Evolutionary conservation across 2,888 invertebrate species (phyloP).

Genomic region (Diarsia rubi): DNA sequence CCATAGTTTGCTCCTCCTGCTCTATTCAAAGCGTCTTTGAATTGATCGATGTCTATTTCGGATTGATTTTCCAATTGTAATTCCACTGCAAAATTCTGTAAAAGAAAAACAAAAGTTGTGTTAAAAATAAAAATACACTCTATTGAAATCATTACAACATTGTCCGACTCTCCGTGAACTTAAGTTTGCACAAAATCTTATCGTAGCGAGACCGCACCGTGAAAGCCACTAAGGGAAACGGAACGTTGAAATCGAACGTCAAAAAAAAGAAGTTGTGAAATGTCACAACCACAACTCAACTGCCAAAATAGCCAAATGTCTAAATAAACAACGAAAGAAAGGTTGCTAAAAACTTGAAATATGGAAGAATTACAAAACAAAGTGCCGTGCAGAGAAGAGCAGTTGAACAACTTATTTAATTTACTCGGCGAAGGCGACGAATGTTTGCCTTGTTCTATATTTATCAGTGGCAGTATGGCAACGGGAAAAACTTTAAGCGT

Average conservation of each 20-base stretch:
- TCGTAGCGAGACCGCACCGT: conserved; percentile 68
- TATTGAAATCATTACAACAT: neutral
- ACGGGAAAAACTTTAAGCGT: conserved; percentile 95
- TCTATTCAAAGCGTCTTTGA: conserved; percentile 93
- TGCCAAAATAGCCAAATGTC: conserved; percentile 50
- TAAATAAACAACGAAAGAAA: conserved; percentile 34
- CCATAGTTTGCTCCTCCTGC: conserved; percentile 96
- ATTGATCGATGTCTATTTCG: conserved; percentile 93
- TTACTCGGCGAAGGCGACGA: conserved; percentile 91
- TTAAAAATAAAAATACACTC: conserved; percentile 11
- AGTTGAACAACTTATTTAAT: conserved; percentile 87
- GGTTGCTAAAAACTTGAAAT: conserved; percentile 22
- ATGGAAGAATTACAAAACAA: conserved; percentile 89
- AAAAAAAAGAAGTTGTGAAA: conserved; percentile 7
- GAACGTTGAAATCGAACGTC: conserved; percentile 58
- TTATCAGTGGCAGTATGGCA: conserved; percentile 95
- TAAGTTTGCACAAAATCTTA: conserved; percentile 32
- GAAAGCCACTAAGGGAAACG: conserved; percentile 50
- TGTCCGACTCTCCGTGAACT: neutral
- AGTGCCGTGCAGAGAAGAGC: conserved; percentile 88
- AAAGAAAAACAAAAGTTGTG: conserved; percentile 51
- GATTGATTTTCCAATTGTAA: conserved; percentile 93
- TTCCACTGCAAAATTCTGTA: conserved; percentile 95
- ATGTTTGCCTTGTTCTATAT: conserved; percentile 93
- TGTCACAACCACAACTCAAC: conserved; percentile 13